Evolutionary conservation across 2,797 vertebrate genomes (phyloP), one percentile per base, ranked within the genome.

Genomic region (Lagorchestes hirsutus): DNA sequence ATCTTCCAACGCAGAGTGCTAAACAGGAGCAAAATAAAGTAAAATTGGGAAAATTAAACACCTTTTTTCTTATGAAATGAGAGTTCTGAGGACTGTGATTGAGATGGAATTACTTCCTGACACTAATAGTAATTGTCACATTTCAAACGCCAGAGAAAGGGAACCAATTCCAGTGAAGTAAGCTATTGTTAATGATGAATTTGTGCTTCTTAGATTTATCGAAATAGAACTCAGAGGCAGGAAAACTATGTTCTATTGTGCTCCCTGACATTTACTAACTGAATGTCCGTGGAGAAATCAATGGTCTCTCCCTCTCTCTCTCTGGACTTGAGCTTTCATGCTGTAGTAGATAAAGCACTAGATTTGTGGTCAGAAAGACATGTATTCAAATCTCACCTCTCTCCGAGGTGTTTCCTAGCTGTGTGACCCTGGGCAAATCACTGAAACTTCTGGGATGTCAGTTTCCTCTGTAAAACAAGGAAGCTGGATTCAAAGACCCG

Each of bases 101-200:
- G 50, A 56, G 55, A 96, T 91, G 57, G 93, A 55, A 94, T 90
- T 94, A 91, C 94, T 58, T 82, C 14, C 31, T 92, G 92, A 93
- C n/a, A 93, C 16, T 40, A 91, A 74, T 8, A 90, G 50, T 93
- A 90, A 97, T 74, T 91, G 92, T 24, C 55, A 24, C 93, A 93
- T 97, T 92, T 95, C 34, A 57, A 90, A 95, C 58, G 40, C 40
- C 92, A 93, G 52, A 93, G 54, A 58, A 96, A 94, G 90, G 93
- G 34, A 59, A 24, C 90, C 94, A 58, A 91, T 95, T 22, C 4
- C 13, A 82, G 96, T 97, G 54, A 91, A 96, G 96, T 94, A 95
- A 97, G 93, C 96, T 90, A 90, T 34, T 87, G n/a, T 90, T 90
- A 96, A 90, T 31, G 56, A 4, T 59, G 62, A 95, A 96, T 62